Evolutionary conservation across 2,113 vertebrate genomes (phyloP).

Genomic region (Tachysurus fulvidraco): DNA sequence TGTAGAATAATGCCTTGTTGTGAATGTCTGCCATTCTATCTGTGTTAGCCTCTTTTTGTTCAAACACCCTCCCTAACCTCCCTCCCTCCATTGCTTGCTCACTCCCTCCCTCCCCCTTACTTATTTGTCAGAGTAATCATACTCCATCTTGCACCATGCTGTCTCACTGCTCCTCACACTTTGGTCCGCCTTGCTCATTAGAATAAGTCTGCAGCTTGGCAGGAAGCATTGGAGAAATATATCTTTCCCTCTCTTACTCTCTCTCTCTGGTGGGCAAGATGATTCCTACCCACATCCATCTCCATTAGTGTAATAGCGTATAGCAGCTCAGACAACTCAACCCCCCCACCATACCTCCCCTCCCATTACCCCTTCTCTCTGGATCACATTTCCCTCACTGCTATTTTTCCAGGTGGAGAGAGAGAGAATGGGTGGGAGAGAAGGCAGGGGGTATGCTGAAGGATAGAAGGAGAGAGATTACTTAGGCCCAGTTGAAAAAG

Average conservation of each 20-base stretch:
- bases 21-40: neutral
- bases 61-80: neutral
- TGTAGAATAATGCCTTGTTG: conserved; percentile 20
- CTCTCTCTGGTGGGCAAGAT: conserved; percentile 58
- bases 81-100: conserved; percentile 27
- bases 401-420: conserved; percentile 71
- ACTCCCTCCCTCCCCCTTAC: conserved; percentile 41
- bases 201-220: conserved; percentile 56
- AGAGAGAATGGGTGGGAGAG: conserved; percentile 42
- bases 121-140: conserved; percentile 47
- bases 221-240: conserved; percentile 59
- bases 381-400: conserved; percentile 68
- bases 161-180: conserved; percentile 27
- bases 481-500: conserved; percentile 59
- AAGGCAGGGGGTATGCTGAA: conserved; percentile 19
- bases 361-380: conserved; percentile 24
- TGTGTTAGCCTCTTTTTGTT: neutral
- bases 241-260: conserved; percentile 36
- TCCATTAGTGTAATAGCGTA: conserved; percentile 71
- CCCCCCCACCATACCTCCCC: conserved; percentile 49
- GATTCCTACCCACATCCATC: conserved; percentile 72
- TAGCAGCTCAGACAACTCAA: conserved; percentile 54
- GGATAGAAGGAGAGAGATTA: conserved; percentile 46
- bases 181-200: conserved; percentile 55
- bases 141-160: conserved; percentile 31